Evolutionary conservation across 2,888 invertebrate genomes (phyloP).

Genomic region (Reticulitermes lucifugus): DNA sequence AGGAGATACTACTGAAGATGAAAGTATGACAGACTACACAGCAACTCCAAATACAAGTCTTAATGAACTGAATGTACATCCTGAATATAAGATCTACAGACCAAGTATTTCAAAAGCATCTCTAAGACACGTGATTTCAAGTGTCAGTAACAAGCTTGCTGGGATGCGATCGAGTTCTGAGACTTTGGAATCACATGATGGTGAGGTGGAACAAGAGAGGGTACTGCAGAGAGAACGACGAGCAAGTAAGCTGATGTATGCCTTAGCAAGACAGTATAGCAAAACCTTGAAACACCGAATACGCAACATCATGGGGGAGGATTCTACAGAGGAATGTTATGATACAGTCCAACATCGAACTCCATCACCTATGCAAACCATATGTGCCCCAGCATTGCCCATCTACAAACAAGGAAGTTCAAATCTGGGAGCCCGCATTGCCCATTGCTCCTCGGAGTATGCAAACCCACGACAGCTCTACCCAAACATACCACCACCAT

Average conservation of each 20-base stretch:
- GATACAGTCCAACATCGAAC: conserved; percentile 45
- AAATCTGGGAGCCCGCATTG: conserved; percentile 87
- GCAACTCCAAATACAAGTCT: conserved; percentile 64
- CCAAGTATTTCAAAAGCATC: conserved; percentile 57
- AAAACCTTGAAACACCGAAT: conserved; percentile 61
- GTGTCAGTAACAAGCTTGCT: conserved; percentile 60
- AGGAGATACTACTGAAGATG: conserved; percentile 59
- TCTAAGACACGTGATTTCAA: conserved; percentile 57
- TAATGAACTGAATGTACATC: conserved; percentile 73
- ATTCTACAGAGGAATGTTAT: conserved; percentile 43
- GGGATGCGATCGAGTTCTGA: conserved; percentile 63
- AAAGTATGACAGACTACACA: conserved; percentile 60
- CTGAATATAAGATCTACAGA: conserved; percentile 78
- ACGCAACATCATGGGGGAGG: conserved; percentile 58
- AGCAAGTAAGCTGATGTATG: conserved; percentile 58
- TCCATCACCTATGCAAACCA: conserved; percentile 52
- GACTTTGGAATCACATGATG: conserved; percentile 58
- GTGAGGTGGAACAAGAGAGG: conserved; percentile 54
- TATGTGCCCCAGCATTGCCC: conserved; percentile 64
- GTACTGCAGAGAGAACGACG: conserved; percentile 54
- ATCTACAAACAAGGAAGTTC: conserved; percentile 84
- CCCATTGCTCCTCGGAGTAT: conserved; percentile 77
- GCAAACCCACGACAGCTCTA: conserved; percentile 82
- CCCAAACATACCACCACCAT: conserved; percentile 58
- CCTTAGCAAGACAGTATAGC: conserved; percentile 60